Evolutionary conservation across 2,113 vertebrate genomes (phyloP).

Genomic region (Dipodomys spectabilis): DNA sequence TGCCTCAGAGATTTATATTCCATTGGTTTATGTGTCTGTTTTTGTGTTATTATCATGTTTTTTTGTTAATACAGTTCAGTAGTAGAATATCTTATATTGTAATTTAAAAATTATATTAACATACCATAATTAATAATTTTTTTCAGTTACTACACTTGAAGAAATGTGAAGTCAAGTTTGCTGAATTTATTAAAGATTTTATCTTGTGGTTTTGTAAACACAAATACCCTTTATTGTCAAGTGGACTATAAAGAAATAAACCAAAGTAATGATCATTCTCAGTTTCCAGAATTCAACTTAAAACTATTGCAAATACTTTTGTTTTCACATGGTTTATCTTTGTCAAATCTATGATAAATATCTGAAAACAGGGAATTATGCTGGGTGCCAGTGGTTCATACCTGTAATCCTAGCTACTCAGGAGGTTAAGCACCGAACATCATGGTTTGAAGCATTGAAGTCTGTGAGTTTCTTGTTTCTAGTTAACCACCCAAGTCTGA

Average conservation of each 20-base stretch:
- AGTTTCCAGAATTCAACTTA: constrained; percentile 19
- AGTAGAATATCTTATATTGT: too few species aligned
- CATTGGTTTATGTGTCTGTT: too few species aligned
- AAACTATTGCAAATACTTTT: not conserved
- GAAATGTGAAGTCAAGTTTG: not conserved
- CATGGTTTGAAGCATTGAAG: too few species aligned
- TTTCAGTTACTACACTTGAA: not conserved
- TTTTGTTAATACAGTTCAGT: too few species aligned
- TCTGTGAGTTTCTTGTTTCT: too few species aligned
- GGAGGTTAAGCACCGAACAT: too few species aligned
- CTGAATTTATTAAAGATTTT: not conserved
- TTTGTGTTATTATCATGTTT: too few species aligned
- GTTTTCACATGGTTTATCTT: not conserved
- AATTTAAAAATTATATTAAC: too few species aligned
- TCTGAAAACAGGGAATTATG: not conserved
- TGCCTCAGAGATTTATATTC: too few species aligned
- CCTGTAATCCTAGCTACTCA: too few species aligned
- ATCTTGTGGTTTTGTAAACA: not conserved
- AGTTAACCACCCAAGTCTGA: too few species aligned
- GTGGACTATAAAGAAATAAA: not conserved
- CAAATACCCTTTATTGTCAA: constrained; percentile 20
- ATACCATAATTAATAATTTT: constrained; percentile 3
- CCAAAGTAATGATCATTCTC: not conserved
- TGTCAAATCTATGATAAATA: not conserved
- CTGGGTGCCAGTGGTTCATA: too few species aligned